A percentile compares a stretch with the other conserved stretches of the same genome.
These are phyloP conservation scores for Labeo catla DNA, from an alignment of 2,113 vertebrate genomes.

Conservation along the genomic window DNA sequence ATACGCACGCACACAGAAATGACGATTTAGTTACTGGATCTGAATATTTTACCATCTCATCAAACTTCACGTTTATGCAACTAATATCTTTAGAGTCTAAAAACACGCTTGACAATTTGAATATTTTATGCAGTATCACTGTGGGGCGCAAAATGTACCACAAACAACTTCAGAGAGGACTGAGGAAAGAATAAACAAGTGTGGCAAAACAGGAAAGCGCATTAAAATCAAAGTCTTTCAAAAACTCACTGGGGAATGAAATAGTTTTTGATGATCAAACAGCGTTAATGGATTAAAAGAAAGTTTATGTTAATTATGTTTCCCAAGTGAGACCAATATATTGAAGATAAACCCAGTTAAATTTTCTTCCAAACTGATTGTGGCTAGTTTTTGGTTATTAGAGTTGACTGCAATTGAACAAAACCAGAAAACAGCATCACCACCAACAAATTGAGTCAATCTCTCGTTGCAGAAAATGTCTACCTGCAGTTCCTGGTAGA, in stretches of 20 bases:
- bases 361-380: background rate
- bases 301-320: background rate
- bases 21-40: constrained; percentile 1
- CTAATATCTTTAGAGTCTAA: constrained; percentile 25
- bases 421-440: background rate
- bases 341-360: background rate
- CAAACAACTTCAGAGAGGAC: constrained; percentile 34
- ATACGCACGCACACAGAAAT: constrained; percentile 20
- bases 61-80: constrained; percentile 9
- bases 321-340: background rate
- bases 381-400: background rate
- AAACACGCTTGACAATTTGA: constrained; percentile 22
- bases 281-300: constrained; percentile 1
- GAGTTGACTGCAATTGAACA: background rate
- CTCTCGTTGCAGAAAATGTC: background rate
- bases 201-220: constrained; percentile 16
- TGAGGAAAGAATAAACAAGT: constrained; percentile 20
- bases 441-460: background rate
- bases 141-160: background rate
- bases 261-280: constrained; percentile 21
- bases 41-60: constrained; percentile 21
- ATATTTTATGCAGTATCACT: constrained; percentile 24
- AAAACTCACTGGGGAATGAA: background rate
- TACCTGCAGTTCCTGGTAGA: constrained; percentile 98
- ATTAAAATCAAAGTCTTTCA: background rate